Conservation (phyloP, 2,888 invertebrate species). For the Drosophila villosipedis region DNA sequence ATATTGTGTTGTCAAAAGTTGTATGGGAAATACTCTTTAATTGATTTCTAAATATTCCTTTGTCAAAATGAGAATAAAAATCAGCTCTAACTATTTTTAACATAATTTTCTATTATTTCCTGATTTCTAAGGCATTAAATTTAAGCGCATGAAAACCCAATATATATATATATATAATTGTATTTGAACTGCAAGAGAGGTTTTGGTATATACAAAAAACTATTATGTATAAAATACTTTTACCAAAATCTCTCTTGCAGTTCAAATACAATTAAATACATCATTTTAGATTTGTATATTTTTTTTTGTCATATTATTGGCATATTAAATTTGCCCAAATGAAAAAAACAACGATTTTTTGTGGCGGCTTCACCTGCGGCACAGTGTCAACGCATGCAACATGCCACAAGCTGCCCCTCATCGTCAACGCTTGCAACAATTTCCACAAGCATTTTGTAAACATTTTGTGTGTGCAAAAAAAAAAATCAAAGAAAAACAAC, state of each 20-base stretch:
- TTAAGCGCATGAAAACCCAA: not conserved
- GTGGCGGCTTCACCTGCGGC: not conserved
- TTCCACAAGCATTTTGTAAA: constrained; percentile 47
- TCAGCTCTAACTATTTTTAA: not conserved
- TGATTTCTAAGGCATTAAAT: not conserved
- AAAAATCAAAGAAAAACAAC: not conserved
- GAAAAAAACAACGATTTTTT: not conserved
- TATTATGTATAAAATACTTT: not conserved
- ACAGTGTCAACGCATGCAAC: constrained; percentile 18
- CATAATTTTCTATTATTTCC: not conserved
- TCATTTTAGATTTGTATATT: not conserved
- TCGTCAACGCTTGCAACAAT: constrained; percentile 29
- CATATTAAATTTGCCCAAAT: not conserved
- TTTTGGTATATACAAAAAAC: too few species aligned
- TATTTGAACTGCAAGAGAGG: too few species aligned
- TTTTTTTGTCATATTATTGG: not conserved
- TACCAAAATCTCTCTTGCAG: too few species aligned
- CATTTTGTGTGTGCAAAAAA: constrained; percentile 28
- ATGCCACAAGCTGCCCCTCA: not conserved
- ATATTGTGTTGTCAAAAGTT: not conserved
- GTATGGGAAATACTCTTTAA: not conserved
- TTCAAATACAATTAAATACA: too few species aligned
- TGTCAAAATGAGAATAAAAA: not conserved
- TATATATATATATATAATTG: not conserved
- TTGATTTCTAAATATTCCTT: not conserved